A percentile compares a stretch with the other conserved stretches of the same genome.
Conservation (phyloP, 2,797 vertebrate genomes). For the Mus spretus region DNA sequence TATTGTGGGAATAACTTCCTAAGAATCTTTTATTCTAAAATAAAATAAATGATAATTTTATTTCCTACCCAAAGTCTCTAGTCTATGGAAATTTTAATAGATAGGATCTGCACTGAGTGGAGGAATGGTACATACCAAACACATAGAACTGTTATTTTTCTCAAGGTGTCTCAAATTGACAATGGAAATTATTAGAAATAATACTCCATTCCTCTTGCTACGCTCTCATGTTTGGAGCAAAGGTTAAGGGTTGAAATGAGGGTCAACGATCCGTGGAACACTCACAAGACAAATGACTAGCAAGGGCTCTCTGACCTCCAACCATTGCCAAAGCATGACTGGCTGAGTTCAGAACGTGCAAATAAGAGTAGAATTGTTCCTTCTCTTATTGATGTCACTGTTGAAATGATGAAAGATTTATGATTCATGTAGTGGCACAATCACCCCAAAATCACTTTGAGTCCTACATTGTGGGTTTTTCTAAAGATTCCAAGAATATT, state of each 20-base stretch:
- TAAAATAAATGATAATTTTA: conserved; percentile 27
- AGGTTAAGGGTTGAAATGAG: neutral
- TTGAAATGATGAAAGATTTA: neutral
- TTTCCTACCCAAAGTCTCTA: neutral
- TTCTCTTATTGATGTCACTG: neutral
- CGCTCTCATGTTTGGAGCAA: neutral
- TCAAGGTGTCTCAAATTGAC: neutral
- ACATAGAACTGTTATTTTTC: neutral
- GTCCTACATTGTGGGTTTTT: neutral
- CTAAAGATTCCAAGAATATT: neutral
- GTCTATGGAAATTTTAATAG: neutral
- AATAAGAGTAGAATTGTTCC: neutral
- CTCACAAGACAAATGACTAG: neutral
- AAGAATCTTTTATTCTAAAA: conserved; percentile 24
- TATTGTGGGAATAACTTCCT: neutral
- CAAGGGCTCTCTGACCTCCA: neutral
- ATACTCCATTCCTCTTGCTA: neutral
- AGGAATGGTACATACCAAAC: neutral
- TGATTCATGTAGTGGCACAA: neutral
- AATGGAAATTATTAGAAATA: neutral
- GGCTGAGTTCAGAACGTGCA: conserved; percentile 4
- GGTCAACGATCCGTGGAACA: neutral
- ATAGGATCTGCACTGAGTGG: neutral
- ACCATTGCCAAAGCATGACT: neutral
- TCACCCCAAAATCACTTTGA: neutral